A percentile compares a stretch with the other conserved stretches of the same genome.
Evolutionary conservation across 2,113 vertebrate species (phyloP).

Genomic region (Eulemur macaco): DNA sequence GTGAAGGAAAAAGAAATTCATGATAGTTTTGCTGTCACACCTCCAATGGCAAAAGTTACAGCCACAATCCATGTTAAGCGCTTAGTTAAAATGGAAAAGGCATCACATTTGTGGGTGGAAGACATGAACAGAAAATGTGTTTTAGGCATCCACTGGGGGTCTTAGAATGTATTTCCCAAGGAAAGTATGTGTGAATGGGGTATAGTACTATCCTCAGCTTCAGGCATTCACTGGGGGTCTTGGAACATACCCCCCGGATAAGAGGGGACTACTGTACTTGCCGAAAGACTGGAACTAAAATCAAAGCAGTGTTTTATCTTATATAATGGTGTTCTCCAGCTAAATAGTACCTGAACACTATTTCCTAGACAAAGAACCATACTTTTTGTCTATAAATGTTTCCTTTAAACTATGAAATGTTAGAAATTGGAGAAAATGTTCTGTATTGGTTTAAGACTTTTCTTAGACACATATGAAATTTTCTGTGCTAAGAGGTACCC

Average conservation of each 20-base stretch:
- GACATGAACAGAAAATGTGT: neutral
- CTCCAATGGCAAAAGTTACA: neutral
- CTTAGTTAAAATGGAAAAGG: neutral
- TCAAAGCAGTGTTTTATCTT: slow-evolving; percentile 2
- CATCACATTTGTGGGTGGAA: neutral
- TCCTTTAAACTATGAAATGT: neutral
- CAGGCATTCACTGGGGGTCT: neutral
- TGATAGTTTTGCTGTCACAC: neutral
- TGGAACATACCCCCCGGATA: neutral
- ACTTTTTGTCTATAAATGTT: neutral
- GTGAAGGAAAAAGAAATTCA: neutral
- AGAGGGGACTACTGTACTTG: neutral
- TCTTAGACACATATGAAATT: neutral
- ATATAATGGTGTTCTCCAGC: neutral
- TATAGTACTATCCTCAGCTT: neutral
- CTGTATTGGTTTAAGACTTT: neutral
- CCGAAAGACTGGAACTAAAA: neutral
- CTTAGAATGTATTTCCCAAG: neutral
- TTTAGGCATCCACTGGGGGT: neutral
- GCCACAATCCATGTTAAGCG: neutral
- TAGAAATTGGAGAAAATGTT: neutral
- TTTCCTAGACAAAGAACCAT: neutral
- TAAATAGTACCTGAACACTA: neutral
- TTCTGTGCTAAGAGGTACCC: neutral
- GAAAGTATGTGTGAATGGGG: neutral